These are phyloP conservation scores for Trachemys scripta DNA, from an alignment of 2,113 vertebrate genomes.

Conservation along the genomic window DNA sequence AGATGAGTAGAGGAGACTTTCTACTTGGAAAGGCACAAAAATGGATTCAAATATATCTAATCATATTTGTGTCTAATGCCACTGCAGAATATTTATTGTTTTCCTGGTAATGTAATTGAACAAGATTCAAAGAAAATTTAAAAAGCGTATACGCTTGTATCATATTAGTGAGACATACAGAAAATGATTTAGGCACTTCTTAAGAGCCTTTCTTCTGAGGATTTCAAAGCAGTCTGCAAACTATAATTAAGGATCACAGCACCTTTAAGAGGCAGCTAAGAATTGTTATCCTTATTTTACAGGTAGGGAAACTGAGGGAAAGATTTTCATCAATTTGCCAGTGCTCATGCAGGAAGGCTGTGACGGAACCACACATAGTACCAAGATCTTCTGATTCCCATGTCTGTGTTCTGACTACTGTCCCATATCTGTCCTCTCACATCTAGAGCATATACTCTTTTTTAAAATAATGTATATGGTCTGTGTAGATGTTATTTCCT, in stretches of 20 bases:
- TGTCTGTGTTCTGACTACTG: neutral
- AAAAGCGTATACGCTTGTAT: neutral
- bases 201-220: neutral
- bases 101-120: neutral
- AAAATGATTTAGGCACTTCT: neutral
- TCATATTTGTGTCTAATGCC: neutral
- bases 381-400: neutral
- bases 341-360: neutral
- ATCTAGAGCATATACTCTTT: neutral
- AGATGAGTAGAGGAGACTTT: neutral
- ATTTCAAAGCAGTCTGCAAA: neutral
- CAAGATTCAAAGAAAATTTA: neutral
- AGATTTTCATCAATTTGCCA: neutral
- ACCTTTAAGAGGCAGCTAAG: neutral
- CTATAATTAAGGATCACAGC: neutral
- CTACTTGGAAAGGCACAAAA: neutral
- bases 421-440: neutral
- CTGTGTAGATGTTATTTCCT: neutral
- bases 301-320: neutral
- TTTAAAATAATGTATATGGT: neutral
- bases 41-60: neutral
- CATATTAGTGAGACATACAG: neutral
- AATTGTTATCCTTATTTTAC: neutral
- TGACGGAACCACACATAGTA: neutral
- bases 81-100: neutral